Conservation (phyloP, 1,140 invertebrate genomes). For the Latrodectus geometricus region DNA sequence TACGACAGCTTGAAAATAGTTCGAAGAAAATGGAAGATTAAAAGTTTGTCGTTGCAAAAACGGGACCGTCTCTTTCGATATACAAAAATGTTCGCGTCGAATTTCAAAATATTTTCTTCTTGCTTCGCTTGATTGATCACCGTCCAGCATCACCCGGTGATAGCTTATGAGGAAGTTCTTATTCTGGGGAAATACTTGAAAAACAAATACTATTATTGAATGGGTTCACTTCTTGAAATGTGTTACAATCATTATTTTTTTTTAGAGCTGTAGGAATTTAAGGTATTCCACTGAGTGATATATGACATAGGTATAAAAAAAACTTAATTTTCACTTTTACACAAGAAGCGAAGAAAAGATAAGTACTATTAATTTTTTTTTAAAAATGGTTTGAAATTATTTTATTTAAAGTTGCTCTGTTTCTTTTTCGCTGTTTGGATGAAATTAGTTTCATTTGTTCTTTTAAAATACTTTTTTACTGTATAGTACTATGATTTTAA, state of each 20-base stretch:
- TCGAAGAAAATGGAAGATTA: neutral
- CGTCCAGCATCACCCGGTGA: neutral
- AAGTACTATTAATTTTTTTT: too few species aligned
- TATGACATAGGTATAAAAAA: neutral
- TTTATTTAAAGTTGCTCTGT: too few species aligned
- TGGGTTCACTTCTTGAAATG: neutral
- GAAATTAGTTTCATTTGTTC: too few species aligned
- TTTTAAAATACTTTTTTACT: too few species aligned
- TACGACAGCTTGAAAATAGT: slow-evolving; percentile 33
- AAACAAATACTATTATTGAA: neutral
- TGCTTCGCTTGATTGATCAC: neutral
- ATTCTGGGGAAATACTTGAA: too few species aligned
- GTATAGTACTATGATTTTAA: too few species aligned
- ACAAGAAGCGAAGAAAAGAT: too few species aligned
- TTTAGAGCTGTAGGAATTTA: neutral
- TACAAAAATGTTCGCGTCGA: neutral
- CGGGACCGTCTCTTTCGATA: neutral
- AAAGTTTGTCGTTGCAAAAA: neutral
- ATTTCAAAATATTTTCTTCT: neutral
- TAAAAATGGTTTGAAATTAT: too few species aligned
- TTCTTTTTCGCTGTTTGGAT: too few species aligned
- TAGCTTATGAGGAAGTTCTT: neutral
- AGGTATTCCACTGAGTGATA: neutral
- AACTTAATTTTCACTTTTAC: neutral
- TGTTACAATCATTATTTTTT: neutral